Base-by-base conservation (phyloP, 2,797 vertebrate genomes). In the Cryptoprocta ferox region DNA sequence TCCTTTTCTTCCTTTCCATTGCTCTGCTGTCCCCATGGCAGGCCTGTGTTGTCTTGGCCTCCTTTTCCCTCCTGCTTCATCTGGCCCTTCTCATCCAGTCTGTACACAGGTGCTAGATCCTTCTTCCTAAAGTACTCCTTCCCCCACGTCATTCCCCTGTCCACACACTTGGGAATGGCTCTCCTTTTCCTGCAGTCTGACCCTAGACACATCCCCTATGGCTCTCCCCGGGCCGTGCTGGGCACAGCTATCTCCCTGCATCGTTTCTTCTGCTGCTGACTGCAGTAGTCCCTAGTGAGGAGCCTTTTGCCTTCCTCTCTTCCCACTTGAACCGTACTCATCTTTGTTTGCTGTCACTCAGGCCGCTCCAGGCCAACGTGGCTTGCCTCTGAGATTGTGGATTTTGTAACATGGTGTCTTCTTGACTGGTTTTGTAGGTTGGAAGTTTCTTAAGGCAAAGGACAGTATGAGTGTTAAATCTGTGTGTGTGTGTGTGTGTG, bases 121-220 rank as follows among this genome's bases (percentile, higher is more conserved):
- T 91, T 96, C 86, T 92, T 92, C 37, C 73, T 45, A 88, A 76
- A 96, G 79, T 65, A 66, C 93, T 53, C 30, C 56, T 84, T 91
- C 32, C 3, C 26, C 19, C 30, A 0, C 59, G 59, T 56, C 70
- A 85, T 59, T 90, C 76, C 59, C 59, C 39, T 93, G 4, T n/a
- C 50, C 30, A 30, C 30, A 86, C 5, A 26, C 24, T 80, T 94
- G 35, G 35, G 35, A 56, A 0, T 87, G 63, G 70, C 71, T 73
- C 66, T 53, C 35, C 24, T 30, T 96, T 90, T 48, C 66, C 66
- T 78, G 45, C 32, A 86, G 15, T n/a, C 81, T 94, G 45, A 92
- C 48, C 48, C 45, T 53, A 39, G 53, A 45, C 24, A 11, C 28
- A 73, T 78, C 37, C n/a, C 56, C 66, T 81, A 14, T n/a, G 71